Percentiles rank a stretch among this genome's conserved stretches.
These are phyloP conservation scores for Drosophila testacea DNA, from an alignment of 2,888 invertebrate species.

Conservation along the genomic window DNA sequence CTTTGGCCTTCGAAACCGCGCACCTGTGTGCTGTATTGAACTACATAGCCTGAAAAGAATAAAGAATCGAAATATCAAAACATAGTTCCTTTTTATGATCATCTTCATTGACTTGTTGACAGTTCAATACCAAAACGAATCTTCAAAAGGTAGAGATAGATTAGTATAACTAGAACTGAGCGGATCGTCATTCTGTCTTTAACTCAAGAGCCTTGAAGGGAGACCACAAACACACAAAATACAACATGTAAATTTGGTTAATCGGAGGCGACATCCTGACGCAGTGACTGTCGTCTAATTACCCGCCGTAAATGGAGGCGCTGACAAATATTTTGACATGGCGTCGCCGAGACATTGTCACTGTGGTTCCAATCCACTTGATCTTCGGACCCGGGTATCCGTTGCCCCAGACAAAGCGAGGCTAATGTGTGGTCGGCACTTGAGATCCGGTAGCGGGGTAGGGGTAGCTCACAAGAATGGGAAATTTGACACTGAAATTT, in stretches of 20 bases:
- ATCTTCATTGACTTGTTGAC: no score
- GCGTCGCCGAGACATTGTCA: conserved; percentile 54
- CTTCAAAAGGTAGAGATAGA: no score
- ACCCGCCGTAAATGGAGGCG: conserved; percentile 65
- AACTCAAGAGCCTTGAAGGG: conserved; percentile 44
- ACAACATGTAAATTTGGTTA: conserved; percentile 45
- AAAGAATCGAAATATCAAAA: background rate
- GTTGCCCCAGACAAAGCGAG: conserved; percentile 10
- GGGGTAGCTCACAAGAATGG: conserved; percentile 2
- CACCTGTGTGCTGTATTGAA: conserved; percentile 42
- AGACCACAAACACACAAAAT: conserved; percentile 15
- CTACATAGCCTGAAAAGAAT: background rate
- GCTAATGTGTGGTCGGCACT: conserved; percentile 59
- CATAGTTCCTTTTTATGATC: background rate
- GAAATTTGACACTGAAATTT: conserved; percentile 38
- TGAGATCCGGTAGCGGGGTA: conserved; percentile 56
- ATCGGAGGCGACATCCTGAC: conserved; percentile 72
- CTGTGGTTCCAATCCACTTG: conserved; percentile 48
- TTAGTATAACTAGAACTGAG: background rate
- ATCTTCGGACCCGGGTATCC: conserved; percentile 34
- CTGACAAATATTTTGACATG: conserved; percentile 79
- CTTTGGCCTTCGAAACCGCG: conserved; percentile 54
- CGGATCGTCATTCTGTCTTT: conserved; percentile 1
- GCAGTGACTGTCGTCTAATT: conserved; percentile 58
- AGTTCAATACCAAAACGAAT: no score